A percentile compares a stretch with the other conserved stretches of the same genome.
phyloP scores from a whole-genome alignment of 2,797 vertebrate species.

The Taeniopygia guttata region DNA sequence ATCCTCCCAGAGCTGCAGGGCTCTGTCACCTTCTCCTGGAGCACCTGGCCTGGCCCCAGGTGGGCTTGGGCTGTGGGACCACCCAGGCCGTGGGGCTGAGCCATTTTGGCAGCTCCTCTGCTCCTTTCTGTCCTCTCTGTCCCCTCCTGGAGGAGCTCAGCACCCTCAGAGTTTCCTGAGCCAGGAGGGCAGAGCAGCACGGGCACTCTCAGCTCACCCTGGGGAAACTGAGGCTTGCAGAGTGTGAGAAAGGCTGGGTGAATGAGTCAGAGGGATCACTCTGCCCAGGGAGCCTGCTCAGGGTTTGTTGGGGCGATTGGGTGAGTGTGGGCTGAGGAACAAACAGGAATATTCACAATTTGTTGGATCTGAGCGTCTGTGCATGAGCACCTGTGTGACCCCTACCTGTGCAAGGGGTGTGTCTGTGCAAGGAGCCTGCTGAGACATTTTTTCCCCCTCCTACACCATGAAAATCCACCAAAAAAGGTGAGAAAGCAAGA shows the following conservation, averaged over 20 bases:
- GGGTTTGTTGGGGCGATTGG: neutral
- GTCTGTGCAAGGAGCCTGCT: neutral
- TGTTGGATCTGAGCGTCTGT: neutral
- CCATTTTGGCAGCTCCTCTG: neutral
- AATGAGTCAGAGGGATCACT: neutral
- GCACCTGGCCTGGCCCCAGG: neutral
- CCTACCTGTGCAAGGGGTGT: neutral
- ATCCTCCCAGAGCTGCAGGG: neutral
- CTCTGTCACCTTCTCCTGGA: neutral
- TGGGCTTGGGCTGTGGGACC: neutral
- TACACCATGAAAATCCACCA: accelerated
- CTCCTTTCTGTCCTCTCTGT: neutral
- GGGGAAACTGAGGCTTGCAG: neutral
- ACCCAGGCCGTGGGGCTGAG: neutral
- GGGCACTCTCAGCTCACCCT: neutral
- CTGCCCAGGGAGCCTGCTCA: neutral
- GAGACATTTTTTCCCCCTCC: neutral
- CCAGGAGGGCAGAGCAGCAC: neutral
- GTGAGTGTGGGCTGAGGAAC: neutral
- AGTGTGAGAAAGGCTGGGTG: neutral
- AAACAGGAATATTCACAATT: neutral
- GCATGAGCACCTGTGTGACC: accelerated
- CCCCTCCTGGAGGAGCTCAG: neutral
- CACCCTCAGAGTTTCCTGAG: neutral
- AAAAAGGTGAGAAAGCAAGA: neutral